Conservation (phyloP, 1,140 invertebrate species). For the Drosophila lacertosa region DNA sequence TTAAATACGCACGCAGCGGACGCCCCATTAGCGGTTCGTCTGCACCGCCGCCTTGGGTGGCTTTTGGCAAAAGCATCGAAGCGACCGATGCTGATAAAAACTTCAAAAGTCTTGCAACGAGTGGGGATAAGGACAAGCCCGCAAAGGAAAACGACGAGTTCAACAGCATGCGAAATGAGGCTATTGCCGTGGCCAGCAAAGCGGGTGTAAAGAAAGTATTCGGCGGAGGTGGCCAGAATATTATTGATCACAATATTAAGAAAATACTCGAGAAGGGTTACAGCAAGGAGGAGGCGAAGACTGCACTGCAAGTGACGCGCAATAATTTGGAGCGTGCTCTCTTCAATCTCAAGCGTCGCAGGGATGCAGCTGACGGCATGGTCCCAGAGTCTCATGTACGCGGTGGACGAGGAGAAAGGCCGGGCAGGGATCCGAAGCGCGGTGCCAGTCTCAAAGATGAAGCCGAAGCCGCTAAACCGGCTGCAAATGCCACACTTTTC, state of each 20-base stretch:
- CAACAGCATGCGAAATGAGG: conserved; percentile 92
- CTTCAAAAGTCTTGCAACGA: conserved; percentile 88
- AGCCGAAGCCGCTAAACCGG: conserved; percentile 88
- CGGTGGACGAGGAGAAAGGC: conserved; percentile 82
- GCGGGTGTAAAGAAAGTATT: conserved; percentile 90
- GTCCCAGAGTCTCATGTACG: conserved; percentile 76
- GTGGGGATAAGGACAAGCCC: conserved; percentile 86
- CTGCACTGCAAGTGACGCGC: conserved; percentile 88
- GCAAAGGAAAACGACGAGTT: conserved; percentile 91
- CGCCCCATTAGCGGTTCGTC: conserved; percentile 87
- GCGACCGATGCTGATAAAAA: conserved; percentile 85
- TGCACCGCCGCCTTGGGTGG: conserved; percentile 94
- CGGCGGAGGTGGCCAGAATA: conserved; percentile 88
- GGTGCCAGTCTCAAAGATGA: conserved; percentile 86
- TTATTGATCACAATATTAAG: conserved; percentile 91
- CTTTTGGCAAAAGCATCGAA: conserved; percentile 92
- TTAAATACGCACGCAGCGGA: conserved; percentile 88
- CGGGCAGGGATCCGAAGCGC: conserved; percentile 61
- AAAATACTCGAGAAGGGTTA: conserved; percentile 92
- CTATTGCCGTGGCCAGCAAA: conserved; percentile 93
- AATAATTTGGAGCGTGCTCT: conserved; percentile 91
- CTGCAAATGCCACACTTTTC: conserved; percentile 93
- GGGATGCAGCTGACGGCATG: conserved; percentile 79
- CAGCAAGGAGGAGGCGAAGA: conserved; percentile 90
- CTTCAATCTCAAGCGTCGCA: conserved; percentile 87